Evolutionary conservation across 2,113 vertebrate species (phyloP), one percentile per base, ranked within the genome.

Genomic region (Malaclemys terrapin): DNA sequence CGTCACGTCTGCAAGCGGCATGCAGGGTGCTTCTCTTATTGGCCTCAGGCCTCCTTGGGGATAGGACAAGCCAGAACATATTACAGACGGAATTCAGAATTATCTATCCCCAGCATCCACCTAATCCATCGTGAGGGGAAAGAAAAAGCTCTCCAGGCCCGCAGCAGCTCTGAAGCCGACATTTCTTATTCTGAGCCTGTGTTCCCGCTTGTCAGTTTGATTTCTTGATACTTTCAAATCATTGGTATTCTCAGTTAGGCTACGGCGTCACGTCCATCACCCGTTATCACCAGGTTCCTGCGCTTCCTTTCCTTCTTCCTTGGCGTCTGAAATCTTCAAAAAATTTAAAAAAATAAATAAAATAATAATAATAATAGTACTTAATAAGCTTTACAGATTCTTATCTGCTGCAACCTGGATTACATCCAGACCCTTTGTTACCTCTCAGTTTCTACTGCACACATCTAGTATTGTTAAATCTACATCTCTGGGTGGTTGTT

Each of bases 171-270:
- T 16, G 90, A 86, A 97, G 95, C 42, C 0, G 5, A 59, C 6
- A 47, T 96, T 95, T 97, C 95, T 96, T 94, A 97, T 95, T 96
- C 94, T 94, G 93, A 97, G 95, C 91, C 89, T 94, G 69, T 94
- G 93, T 89, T 97, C 93, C 91, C 91, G 93, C 90, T 90, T 97
- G 97, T 97, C 96, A 96, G 90, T 97, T 98, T 97, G 94, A 97
- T 97, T 98, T 97, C 95, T 97, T 91, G 96, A 92, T 96, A 95
- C 94, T 95, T 85, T 93, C 72, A 95, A 96, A 94, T 97, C 94
- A 93, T 95, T 95, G 95, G 57, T 93, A 65, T 95, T 95, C 96
- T 95, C 13, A 31, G 94, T 45, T 84, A 96, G 89, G 93, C 94
- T 93, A 90, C 82, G 12, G 93, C 85, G 57, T 91, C 92, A 93